Conservation (phyloP, 1,140 invertebrate genomes). For the Manduca sexta region DNA sequence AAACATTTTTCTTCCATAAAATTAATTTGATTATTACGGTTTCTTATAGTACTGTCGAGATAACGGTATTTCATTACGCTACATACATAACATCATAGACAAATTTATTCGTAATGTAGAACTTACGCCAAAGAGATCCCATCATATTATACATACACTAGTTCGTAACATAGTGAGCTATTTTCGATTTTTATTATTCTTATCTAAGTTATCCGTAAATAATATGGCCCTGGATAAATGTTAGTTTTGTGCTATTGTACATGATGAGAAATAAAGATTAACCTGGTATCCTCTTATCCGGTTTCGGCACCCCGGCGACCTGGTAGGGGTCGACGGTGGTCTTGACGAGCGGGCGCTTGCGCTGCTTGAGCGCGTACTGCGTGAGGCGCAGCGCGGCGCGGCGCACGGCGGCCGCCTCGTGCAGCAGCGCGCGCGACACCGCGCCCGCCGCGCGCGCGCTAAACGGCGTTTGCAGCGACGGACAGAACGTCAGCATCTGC, state of each 20-base stretch:
- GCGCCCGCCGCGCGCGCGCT: slow-evolving; percentile 78
- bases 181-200: no score
- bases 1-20: neutral
- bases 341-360: slow-evolving; percentile 81
- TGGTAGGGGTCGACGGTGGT: slow-evolving; percentile 72
- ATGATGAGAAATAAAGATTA: neutral
- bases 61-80: no score
- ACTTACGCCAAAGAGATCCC: no score
- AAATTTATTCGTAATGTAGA: no score
- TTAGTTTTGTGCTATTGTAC: no score
- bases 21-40: no score
- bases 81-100: no score
- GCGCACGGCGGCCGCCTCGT: slow-evolving; percentile 85
- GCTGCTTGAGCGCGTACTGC: slow-evolving; percentile 83
- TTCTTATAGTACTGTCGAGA: no score
- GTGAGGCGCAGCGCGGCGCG: slow-evolving; percentile 79
- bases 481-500: slow-evolving; percentile 81
- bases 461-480: slow-evolving; percentile 79
- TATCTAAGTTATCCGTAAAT: no score
- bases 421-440: slow-evolving; percentile 79
- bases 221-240: no score
- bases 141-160: no score
- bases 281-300: slow-evolving; percentile 50
- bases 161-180: no score
- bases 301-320: slow-evolving; percentile 39